These are phyloP conservation scores for Pteronura brasiliensis DNA, from an alignment of 2,113 vertebrate species.

Conservation along the genomic window DNA sequence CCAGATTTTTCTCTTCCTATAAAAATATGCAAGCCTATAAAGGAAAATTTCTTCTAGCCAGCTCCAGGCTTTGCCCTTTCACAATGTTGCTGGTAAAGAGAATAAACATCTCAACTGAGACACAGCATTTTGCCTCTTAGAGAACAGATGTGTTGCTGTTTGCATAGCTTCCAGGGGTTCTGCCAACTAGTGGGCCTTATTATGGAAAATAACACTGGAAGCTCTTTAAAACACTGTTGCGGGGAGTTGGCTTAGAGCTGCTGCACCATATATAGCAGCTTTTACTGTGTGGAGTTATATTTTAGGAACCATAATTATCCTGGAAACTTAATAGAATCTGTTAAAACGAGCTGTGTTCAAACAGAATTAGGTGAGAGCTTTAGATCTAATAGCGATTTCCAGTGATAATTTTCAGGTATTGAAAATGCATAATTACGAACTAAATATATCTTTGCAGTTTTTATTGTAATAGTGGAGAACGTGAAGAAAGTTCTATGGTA, in stretches of 20 bases:
- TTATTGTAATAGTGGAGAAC: constrained; percentile 10
- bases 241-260: constrained; percentile 8
- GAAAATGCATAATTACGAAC: constrained; percentile 59
- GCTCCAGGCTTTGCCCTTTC: background rate
- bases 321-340: constrained; percentile 52
- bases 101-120: constrained; percentile 50
- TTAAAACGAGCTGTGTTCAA: constrained; percentile 50
- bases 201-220: constrained; percentile 59
- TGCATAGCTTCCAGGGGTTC: constrained; percentile 62
- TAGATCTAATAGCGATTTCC: constrained; percentile 54
- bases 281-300: constrained; percentile 46
- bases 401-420: constrained; percentile 65
- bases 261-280: background rate
- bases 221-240: constrained; percentile 40
- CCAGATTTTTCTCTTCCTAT: background rate
- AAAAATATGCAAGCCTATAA: background rate
- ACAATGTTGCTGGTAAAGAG: background rate
- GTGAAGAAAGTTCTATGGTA: constrained; percentile 53
- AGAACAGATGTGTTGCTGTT: constrained; percentile 69
- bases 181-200: constrained; percentile 51
- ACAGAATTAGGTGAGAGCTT: constrained; percentile 53
- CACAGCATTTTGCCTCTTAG: constrained; percentile 33
- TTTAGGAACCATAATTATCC: constrained; percentile 60
- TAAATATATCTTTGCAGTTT: constrained; percentile 46
- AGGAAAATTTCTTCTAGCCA: background rate